These are phyloP conservation scores for Drosophila incognita DNA, from an alignment of 2,888 invertebrate species.

Conservation along the genomic window DNA sequence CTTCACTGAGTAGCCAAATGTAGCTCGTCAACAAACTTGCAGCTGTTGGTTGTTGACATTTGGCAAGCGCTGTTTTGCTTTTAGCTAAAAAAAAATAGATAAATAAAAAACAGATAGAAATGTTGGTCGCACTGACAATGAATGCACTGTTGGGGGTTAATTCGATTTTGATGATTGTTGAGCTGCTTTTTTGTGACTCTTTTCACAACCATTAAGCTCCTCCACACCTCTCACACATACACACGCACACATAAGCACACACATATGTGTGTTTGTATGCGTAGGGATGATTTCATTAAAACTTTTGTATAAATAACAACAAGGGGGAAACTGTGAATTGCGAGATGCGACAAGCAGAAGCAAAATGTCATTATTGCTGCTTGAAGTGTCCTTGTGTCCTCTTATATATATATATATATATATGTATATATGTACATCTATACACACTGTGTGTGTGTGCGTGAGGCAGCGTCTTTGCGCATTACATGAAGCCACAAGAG, in stretches of 20 bases:
- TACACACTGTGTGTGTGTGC: not conserved
- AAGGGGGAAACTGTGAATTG: conserved; percentile 21
- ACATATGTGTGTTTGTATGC: not conserved
- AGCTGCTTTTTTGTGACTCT: conserved; percentile 17
- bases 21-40: not conserved
- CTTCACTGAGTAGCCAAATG: not conserved
- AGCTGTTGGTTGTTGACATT: conserved; percentile 5
- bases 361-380: conserved; percentile 65
- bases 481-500: conserved; percentile 47
- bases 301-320: conserved; percentile 64
- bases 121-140: conserved; percentile 28
- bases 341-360: conserved; percentile 32
- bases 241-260: conserved; percentile 2
- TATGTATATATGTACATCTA: not conserved
- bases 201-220: not conserved
- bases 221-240: not conserved
- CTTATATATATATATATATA: not conserved
- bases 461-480: conserved; percentile 40
- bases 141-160: conserved; percentile 26
- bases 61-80: conserved; percentile 11
- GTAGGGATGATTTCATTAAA: conserved; percentile 62
- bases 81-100: not conserved
- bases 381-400: conserved; percentile 50
- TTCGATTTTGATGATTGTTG: conserved; percentile 44
- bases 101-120: not conserved